A percentile compares a stretch with the other conserved stretches of the same genome.
phyloP scores from a whole-genome alignment of 1,140 invertebrate species.

The Eurosta solidaginis region DNA sequence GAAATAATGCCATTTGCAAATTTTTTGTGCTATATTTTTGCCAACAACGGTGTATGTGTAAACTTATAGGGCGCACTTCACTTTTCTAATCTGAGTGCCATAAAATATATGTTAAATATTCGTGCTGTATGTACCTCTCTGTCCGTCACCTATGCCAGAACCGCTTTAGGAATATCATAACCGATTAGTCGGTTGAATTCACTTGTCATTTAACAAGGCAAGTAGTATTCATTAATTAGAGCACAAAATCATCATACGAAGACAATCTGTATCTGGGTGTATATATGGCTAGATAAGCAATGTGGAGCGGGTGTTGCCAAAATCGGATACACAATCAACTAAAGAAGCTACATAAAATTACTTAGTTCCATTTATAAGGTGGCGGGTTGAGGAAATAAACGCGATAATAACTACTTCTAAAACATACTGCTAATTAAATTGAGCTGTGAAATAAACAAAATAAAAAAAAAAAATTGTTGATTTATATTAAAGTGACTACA shows the following conservation, averaged over 20 bases:
- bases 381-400: not conserved
- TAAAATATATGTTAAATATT: not conserved
- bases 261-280: conserved; percentile 7
- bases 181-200: no score
- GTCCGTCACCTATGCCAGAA: no score
- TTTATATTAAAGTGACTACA: no score
- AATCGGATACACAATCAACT: not conserved
- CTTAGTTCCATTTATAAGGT: not conserved
- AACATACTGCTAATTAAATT: not conserved
- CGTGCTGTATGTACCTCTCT: no score
- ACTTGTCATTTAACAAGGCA: not conserved
- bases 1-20: no score
- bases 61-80: no score
- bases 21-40: no score
- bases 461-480: no score
- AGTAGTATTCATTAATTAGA: not conserved
- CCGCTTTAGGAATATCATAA: no score
- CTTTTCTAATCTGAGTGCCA: not conserved
- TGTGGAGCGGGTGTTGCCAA: conserved; percentile 11
- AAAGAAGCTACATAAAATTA: not conserved
- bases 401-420: not conserved
- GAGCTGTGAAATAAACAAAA: no score
- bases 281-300: conserved; percentile 6
- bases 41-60: no score
- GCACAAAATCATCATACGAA: not conserved